Base-by-base conservation (phyloP, 2,888 invertebrate species). In the Falcaria lacertinaria region DNA sequence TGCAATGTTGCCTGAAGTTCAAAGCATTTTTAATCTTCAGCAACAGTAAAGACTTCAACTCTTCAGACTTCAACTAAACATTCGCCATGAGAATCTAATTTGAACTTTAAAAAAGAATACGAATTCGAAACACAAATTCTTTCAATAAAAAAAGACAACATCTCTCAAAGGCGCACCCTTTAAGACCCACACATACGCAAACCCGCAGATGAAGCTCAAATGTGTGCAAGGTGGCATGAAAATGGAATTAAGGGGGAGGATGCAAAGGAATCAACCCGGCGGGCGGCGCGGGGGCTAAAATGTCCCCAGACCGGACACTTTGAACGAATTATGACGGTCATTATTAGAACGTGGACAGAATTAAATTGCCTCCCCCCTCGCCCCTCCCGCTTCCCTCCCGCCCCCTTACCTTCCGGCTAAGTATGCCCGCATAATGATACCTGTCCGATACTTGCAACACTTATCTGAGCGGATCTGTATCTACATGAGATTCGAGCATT, bases 301-400 rank as follows among this genome's bases (percentile, higher is more conserved):
- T 81, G 86, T 86, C 87, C 28, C 86, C 87, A 74, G 80, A 86
- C 90, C 90, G 90, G 90, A 90, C 90, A 90, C 90, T 90, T 90
- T 90, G 90, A 89, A 90, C 90, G 90, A 90, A 90, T 90, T 90
- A 90, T 90, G 90, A 90, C 89, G 88, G 90, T 90, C 90, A 90
- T 90, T 90, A 90, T 90, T 90, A 90, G 90, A 86, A 90, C 90
- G 90, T 90, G 90, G 90, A 90, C 89, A 90, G 90, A 90, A 90
- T 90, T 90, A 90, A 90, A 90, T 90, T 90, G 90, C 90, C 89
- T 84, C 88, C 87, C 79, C 73, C 67, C 54, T 49, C 52, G 60
- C 65, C 60, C 60, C 45, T 55, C 56, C 47, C 58, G 60, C 62
- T 53, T 60, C 54, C 46, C 43, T 43, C 22, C 43, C 59, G 60